Base-by-base conservation (phyloP, 2,797 vertebrate species). In the Tympanoctomys barrerae region DNA sequence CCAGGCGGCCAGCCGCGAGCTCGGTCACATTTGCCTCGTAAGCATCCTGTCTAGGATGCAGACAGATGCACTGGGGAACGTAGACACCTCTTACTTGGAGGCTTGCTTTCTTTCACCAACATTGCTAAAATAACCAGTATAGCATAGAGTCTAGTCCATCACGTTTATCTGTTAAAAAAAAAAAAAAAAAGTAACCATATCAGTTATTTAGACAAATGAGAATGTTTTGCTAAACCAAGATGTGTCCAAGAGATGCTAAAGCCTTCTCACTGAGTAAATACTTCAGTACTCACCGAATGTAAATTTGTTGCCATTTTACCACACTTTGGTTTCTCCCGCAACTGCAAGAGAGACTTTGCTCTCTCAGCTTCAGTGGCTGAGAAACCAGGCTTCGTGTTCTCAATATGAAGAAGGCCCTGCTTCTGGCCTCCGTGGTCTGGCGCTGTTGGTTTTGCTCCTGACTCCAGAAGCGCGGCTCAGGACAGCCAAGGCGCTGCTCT, bases 181-280 rank as follows among this genome's bases (percentile, higher is more conserved):
- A n/a, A 70, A 88, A 89, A 90, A 82, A 77, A 75, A 42, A 7
- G n/a, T 70, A 70, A 36, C 68, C 5, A 5, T 39, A 52, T 93
- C 24, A 78, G 68, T 87, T 71, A 94, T 59, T 92, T 79, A 68
- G 90, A 77, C 61, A 89, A 84, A 94, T 90, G 77, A 61, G 3
- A 83, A 1, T 78, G 16, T 84, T 96, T 94, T 39, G 33, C 94
- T 94, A 89, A 93, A 92, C 61, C n/a, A 80, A 92, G 46, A 26
- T 84, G 1, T 71, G 33, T 42, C 21, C 36, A 19, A 94, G 21
- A 87, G 70, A 77, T 86, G 46, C 39, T 89, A 81, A 82, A 80
- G 62, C 36, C 36, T 88, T 94, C 84, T 39, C 42, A 87, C 24
- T 87, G 66, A 91, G 49, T 78, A 82, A 96, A 91, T 92, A 78